phyloP scores from a whole-genome alignment of 2,888 invertebrate species.

The Tinea pellionella region DNA sequence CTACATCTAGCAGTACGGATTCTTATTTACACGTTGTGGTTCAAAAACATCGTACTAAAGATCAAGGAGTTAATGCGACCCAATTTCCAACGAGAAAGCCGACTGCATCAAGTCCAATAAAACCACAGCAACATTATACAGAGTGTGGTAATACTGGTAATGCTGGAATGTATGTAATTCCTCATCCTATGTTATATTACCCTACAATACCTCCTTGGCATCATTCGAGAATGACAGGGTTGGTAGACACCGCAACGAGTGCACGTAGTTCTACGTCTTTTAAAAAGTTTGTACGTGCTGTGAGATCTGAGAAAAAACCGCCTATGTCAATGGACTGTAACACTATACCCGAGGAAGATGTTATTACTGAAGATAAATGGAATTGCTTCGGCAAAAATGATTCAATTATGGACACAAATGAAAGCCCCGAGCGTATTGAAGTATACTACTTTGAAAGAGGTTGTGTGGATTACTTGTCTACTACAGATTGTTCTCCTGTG shows the following conservation, averaged over 20 bases:
- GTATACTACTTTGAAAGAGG: slow-evolving; percentile 40
- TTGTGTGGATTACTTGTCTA: slow-evolving; percentile 25
- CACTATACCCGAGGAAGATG: neutral
- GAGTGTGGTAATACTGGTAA: neutral
- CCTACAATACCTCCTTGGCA: neutral
- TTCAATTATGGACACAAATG: neutral
- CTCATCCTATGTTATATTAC: neutral
- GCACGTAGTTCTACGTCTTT: slow-evolving; percentile 13
- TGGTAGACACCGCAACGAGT: slow-evolving; percentile 7
- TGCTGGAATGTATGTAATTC: slow-evolving; percentile 1
- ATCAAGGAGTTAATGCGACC: neutral
- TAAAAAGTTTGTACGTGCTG: slow-evolving; percentile 11
- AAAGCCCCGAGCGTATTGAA: slow-evolving; percentile 36
- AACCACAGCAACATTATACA: neutral
- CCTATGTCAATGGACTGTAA: too few species aligned
- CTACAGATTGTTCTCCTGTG: slow-evolving; percentile 22
- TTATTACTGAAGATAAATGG: neutral
- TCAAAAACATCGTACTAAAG: neutral
- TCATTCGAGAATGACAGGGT: neutral
- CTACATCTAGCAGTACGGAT: neutral
- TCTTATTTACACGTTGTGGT: slow-evolving; percentile 2
- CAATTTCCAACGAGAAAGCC: neutral
- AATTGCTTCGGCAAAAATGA: neutral
- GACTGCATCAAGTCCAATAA: neutral
- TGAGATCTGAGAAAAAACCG: neutral